Evolutionary conservation across 1,140 invertebrate genomes (phyloP).

Genomic region (Drosophila simulans): DNA sequence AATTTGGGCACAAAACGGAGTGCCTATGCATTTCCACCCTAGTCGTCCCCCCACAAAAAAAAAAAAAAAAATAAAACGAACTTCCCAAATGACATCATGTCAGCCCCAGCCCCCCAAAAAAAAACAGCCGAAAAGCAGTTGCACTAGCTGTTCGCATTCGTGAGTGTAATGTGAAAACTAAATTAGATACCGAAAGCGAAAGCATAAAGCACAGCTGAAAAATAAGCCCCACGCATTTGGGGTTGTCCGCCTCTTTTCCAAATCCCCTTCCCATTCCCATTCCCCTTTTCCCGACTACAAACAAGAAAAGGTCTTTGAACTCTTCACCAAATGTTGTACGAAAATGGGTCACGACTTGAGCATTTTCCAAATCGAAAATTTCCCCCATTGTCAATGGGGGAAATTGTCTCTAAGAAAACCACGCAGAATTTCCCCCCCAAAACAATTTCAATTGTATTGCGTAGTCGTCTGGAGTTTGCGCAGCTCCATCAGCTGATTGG

Average conservation of each 20-base stretch:
- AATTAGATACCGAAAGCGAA: conserved; percentile 71
- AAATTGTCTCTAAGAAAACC: conserved; percentile 14
- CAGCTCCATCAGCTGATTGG: conserved; percentile 54
- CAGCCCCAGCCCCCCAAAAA: conserved; percentile 2
- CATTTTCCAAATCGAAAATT: conserved; percentile 53
- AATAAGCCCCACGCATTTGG: conserved; percentile 59
- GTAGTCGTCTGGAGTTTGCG: conserved; percentile 75
- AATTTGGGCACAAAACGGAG: conserved; percentile 19
- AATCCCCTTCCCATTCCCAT: not conserved
- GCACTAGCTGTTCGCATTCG: conserved; percentile 42
- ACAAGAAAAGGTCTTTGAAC: conserved; percentile 66
- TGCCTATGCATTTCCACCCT: conserved; percentile 73
- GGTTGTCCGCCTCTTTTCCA: conserved; percentile 46
- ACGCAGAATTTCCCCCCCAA: conserved; percentile 23
- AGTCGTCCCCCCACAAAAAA: not conserved
- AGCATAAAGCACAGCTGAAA: conserved; percentile 53
- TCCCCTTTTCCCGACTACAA: not conserved
- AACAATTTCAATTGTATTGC: conserved; percentile 74
- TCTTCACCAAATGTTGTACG: conserved; percentile 51
- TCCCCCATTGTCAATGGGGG: conserved; percentile 30
- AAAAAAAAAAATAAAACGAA: conserved; percentile 14
- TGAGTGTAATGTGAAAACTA: conserved; percentile 31
- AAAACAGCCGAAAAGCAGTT: conserved; percentile 53
- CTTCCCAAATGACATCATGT: conserved; percentile 66
- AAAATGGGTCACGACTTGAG: conserved; percentile 71